These are phyloP conservation scores for Hypomecis atomaria DNA, from an alignment of 2,888 invertebrate genomes.

Conservation along the genomic window DNA sequence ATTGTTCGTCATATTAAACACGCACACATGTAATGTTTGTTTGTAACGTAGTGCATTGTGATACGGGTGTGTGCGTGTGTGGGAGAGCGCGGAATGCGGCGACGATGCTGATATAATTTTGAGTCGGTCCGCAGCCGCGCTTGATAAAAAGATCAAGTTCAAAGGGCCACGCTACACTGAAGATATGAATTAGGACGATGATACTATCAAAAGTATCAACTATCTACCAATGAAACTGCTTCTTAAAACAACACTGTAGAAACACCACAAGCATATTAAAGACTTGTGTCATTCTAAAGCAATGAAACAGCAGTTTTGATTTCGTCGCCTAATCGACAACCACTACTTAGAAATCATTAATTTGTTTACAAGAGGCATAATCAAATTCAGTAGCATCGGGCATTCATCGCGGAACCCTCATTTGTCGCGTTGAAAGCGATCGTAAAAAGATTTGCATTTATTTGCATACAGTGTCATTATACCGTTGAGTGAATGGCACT, in stretches of 20 bases:
- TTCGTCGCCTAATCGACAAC: conserved; percentile 19
- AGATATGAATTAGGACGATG: conserved; percentile 53
- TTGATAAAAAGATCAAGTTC: conserved; percentile 83
- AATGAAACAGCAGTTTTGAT: conserved; percentile 24
- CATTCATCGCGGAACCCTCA: conserved; percentile 55
- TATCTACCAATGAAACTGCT: no score
- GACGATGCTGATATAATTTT: conserved; percentile 72
- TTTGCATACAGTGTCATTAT: conserved; percentile 76
- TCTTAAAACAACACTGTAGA: conserved; percentile 1
- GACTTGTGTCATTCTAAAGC: conserved; percentile 9
- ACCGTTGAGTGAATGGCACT: conserved; percentile 59
- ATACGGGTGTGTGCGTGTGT: conserved; percentile 54
- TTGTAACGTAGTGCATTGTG: conserved; percentile 33
- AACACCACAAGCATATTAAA: conserved; percentile 8
- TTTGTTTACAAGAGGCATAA: conserved; percentile 65
- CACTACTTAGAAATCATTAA: conserved; percentile 48
- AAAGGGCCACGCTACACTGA: conserved; percentile 66
- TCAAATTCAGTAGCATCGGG: conserved; percentile 66
- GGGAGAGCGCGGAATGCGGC: conserved; percentile 71
- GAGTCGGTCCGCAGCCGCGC: conserved; percentile 60
- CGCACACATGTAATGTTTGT: conserved; percentile 23
- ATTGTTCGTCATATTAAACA: conserved; percentile 14
- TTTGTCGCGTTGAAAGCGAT: conserved; percentile 58
- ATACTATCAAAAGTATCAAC: conserved; percentile 38
- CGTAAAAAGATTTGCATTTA: conserved; percentile 71